These are phyloP conservation scores for Electrophaes corylata DNA, from an alignment of 2,888 invertebrate species.

Conservation along the genomic window DNA sequence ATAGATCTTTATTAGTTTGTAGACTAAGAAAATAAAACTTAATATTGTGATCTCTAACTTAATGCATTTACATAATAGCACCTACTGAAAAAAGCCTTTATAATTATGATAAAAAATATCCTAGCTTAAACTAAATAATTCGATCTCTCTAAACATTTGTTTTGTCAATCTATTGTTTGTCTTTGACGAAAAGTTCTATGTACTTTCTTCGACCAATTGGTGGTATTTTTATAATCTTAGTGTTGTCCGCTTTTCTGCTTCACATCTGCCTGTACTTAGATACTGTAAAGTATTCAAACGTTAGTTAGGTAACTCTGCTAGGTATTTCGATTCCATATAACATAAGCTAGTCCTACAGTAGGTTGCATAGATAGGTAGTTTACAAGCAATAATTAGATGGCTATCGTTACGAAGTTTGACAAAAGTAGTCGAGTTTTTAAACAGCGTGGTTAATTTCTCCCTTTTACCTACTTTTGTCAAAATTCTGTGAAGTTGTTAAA, in stretches of 20 bases:
- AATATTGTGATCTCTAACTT: constrained; percentile 11
- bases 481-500: constrained; percentile 56
- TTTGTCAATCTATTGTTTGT: constrained; percentile 18
- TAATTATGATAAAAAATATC: constrained; percentile 10
- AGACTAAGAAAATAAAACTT: no score
- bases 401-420: constrained; percentile 67
- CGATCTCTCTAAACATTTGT: constrained; percentile 9
- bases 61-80: constrained; percentile 11
- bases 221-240: constrained; percentile 52
- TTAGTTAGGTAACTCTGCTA: constrained; percentile 41
- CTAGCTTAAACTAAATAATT: constrained; percentile 18
- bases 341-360: constrained; percentile 56
- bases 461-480: constrained; percentile 69
- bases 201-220: constrained; percentile 39
- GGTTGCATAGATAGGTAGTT: constrained; percentile 69
- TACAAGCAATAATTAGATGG: constrained; percentile 77
- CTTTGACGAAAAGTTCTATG: constrained; percentile 9
- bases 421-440: constrained; percentile 54
- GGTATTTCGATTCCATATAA: constrained; percentile 46
- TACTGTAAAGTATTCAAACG: constrained; percentile 7
- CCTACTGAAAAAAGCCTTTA: constrained; percentile 12
- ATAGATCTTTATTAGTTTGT: neutral
- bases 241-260: constrained; percentile 61
- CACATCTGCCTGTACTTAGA: neutral
- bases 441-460: constrained; percentile 43